Conservation (phyloP, 2,888 invertebrate species). For the Thera obeliscata region DNA sequence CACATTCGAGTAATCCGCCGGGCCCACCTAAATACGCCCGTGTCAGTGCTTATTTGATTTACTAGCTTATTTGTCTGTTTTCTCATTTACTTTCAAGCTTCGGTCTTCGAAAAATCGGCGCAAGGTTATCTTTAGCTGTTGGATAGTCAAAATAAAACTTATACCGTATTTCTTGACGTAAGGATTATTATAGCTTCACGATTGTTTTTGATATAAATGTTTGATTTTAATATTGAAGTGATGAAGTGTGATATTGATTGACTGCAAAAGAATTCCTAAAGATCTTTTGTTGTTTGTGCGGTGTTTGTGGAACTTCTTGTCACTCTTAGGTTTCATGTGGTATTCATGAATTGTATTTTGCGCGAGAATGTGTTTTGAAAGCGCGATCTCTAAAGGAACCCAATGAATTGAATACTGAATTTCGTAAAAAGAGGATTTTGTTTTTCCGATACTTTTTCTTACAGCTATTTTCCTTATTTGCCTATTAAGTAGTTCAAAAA, state of each 20-base stretch:
- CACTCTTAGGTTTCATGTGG: slow-evolving; percentile 11
- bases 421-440: slow-evolving; percentile 14
- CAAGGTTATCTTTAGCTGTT: not conserved
- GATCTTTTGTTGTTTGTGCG: not conserved
- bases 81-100: not conserved
- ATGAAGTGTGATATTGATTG: not conserved
- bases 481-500: not conserved
- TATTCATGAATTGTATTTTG: slow-evolving; percentile 25
- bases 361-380: slow-evolving; percentile 21
- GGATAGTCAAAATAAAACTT: not conserved
- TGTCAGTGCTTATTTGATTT: slow-evolving; percentile 4
- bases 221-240: too few species aligned
- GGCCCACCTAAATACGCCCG: not conserved
- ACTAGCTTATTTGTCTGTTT: slow-evolving; percentile 1
- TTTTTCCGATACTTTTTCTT: not conserved
- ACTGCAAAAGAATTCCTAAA: not conserved
- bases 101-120: not conserved
- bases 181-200: not conserved
- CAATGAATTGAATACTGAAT: slow-evolving; percentile 21
- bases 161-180: not conserved
- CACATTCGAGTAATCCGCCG: slow-evolving; percentile 1
- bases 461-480: slow-evolving; percentile 1
- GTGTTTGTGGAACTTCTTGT: not conserved
- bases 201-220: not conserved
- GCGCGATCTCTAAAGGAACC: slow-evolving; percentile 13